Base-by-base conservation (phyloP, 37 sponge, comb jelly and placozoan genomes). In the Agelas oroides region DNA sequence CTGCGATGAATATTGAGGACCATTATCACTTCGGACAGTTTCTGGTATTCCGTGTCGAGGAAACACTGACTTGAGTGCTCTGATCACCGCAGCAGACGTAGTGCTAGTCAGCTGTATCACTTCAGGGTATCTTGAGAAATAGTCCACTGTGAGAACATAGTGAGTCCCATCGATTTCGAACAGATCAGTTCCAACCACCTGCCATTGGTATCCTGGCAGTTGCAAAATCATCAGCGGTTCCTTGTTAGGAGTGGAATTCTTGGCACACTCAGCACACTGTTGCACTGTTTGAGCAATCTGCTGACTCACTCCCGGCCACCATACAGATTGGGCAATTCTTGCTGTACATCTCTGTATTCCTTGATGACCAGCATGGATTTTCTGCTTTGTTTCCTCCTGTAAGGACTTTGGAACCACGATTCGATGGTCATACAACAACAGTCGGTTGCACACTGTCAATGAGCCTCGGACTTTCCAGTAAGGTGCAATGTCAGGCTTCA, bases 171-270 rank as follows among this genome's bases (percentile, higher is more conserved):
- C 25, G n/a, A 86, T 72, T 53, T 65, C 71, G 64, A 86, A 86
- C 1, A 89, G 59, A 34, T 89, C 89, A 6, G 73, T 83, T 2
- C 65, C 89, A 1, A 89, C 84, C 39, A 53, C n/a, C 53, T 89
- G 77, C 89, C 89, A 89, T 2, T 79, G 89, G 53, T 73, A 63
- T 11, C 70, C 65, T 8, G 89, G 84, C n/a, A 89, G 58, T 3
- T 54, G 73, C 5, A 79, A 37, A 17, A 59, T 19, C 2, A 78
- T 34, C 56, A 89, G 66, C 16, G 84, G 79, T 30, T 83, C 89
- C 74, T 59, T 71, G 1, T 8, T 5, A 13, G 73, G 79, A 40
- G 1, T 60, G 63, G 0, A 25, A 19, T 34, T 53, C 59, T 71
- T 77, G 17, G 70, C 70, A 59, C 86, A 85, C 36, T 34, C 78